Evolutionary conservation across 2,113 vertebrate species (phyloP), one percentile per base, ranked within the genome.

Genomic region (Penelope pileata): DNA sequence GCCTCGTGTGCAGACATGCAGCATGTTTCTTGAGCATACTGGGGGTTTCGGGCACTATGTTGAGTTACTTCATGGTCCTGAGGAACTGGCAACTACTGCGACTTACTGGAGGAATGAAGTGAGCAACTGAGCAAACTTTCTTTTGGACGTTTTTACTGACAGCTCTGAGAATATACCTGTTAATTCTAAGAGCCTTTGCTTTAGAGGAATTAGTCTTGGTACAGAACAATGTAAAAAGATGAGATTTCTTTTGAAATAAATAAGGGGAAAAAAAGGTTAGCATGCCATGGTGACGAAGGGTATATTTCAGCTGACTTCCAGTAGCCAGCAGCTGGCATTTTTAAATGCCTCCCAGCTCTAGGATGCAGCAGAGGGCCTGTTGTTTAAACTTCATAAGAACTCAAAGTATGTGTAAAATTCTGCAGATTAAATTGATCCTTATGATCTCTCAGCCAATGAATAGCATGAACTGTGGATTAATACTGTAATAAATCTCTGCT

Each of bases 361-460:
- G 38, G 82, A 63, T 88, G 83, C 68, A 77, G 58, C 63, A 80
- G 70, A 69, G 68, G 18, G 30, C 23, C 67, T 91, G 75, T 43
- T 59, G 23, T 48, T 88, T 67, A 74, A 90, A 93, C 90, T 94
- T 38, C 2, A 10, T 63, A 88, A 78, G 82, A 97, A 88, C 72
- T 88, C 68, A 24, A 91, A 95, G 75, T 90, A 95, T 88, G 68
- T 14, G 9, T 87, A 64, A 83, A 94, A 96, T 83, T 95, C 89
- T 91, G 78, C 82, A 60, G 90, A 88, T 96, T 93, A 78, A 90
- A 85, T 73, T 74, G 73, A 94, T 91, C 74, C 81, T 76, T 82
- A 21, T 53, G 78, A 76, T 90, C 83, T 93, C 73, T 74, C 36
- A 91, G 56, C 75, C 75, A 86, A 27, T 77, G 63, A 83, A 51